phyloP scores from a whole-genome alignment of 2,797 vertebrate genomes.

The Phataginus tetradactyla region DNA sequence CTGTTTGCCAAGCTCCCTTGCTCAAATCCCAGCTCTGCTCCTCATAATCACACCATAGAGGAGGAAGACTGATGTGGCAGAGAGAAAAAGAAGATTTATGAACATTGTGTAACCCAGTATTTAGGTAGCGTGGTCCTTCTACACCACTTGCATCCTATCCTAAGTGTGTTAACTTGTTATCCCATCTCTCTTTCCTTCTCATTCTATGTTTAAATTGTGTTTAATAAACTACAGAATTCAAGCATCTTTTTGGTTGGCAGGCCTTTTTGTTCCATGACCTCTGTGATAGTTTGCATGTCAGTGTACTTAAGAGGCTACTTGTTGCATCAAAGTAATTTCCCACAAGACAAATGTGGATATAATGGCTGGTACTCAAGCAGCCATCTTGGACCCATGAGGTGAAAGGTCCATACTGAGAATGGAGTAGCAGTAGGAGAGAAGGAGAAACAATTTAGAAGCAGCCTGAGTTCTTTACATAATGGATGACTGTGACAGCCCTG shows the following conservation, averaged over 20 bases:
- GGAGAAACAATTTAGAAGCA: neutral
- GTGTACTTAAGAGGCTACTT: neutral
- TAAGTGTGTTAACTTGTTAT: neutral
- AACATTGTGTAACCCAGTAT: neutral
- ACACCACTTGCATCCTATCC: neutral
- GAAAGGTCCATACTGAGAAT: neutral
- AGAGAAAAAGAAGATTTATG: neutral
- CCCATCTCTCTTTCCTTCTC: neutral
- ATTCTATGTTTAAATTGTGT: neutral
- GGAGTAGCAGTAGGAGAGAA: neutral
- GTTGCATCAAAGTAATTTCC: neutral
- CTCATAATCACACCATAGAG: neutral
- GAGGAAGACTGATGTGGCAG: neutral
- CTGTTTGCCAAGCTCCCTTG: neutral
- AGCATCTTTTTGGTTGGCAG: neutral
- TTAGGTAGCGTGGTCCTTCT: neutral
- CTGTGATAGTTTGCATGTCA: neutral
- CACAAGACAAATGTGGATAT: neutral
- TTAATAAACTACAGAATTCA: neutral
- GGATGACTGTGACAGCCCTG: neutral
- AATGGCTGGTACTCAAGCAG: neutral
- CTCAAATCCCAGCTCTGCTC: neutral
- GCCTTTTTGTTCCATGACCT: neutral
- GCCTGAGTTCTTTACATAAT: neutral
- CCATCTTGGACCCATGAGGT: neutral